Percentiles rank a stretch among this genome's conserved stretches.
Conservation (phyloP, 2,797 vertebrate genomes). For the Melanotaenia maccullochi region DNA sequence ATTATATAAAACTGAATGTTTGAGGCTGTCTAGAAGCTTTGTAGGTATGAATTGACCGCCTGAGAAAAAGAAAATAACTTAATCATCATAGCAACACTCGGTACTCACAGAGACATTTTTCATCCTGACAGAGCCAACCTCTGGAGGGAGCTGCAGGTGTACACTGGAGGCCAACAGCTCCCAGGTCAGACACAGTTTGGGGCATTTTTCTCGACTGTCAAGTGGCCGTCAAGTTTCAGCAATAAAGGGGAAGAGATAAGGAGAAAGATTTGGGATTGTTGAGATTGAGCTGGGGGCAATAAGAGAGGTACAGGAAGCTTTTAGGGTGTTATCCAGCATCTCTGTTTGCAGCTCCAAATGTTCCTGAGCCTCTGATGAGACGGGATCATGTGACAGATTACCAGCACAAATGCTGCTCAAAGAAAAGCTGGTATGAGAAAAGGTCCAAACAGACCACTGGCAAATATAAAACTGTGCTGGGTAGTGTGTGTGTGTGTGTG, state of each 20-base stretch:
- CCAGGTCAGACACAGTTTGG: conserved; percentile 36
- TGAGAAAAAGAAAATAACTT: conserved; percentile 38
- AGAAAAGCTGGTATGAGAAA: conserved; percentile 47
- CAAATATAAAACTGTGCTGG: conserved; percentile 19
- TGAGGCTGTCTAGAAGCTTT: conserved; percentile 34
- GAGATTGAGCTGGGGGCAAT: conserved; percentile 62
- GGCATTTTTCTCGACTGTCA: conserved; percentile 53
- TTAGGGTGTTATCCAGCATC: conserved; percentile 57
- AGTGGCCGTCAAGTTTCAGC: conserved; percentile 51
- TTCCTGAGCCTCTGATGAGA: conserved; percentile 57
- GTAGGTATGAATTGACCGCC: conserved; percentile 18
- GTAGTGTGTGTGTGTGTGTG: too few relatives aligned
- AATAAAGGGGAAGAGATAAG: conserved; percentile 68
- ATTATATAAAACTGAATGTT: conserved; percentile 54
- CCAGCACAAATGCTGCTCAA: conserved; percentile 56
- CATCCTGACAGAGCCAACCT: conserved; percentile 27
- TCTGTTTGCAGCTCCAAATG: conserved; percentile 61
- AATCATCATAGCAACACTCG: background rate
- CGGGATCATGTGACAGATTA: conserved; percentile 68
- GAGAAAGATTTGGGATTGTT: conserved; percentile 60
- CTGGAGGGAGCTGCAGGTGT: conserved; percentile 66
- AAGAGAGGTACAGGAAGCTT: conserved; percentile 56
- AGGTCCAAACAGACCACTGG: conserved; percentile 41
- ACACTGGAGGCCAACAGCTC: conserved; percentile 13
- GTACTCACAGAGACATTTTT: background rate